Conservation (phyloP, 2,888 invertebrate species). For the Pachliopta kotzebuea region DNA sequence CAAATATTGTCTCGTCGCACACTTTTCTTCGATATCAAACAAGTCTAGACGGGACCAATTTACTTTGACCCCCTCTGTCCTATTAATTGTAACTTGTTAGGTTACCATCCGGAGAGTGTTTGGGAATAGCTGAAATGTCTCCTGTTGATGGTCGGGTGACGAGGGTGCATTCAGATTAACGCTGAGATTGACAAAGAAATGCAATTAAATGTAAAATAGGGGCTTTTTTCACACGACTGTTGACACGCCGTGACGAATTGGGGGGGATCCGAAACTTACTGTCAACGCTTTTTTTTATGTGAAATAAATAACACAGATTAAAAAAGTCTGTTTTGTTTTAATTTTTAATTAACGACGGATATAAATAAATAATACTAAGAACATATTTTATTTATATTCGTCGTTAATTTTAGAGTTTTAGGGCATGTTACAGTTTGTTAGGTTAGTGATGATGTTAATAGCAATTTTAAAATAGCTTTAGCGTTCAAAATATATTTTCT, state of each 20-base stretch:
- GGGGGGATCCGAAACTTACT: slow-evolving; percentile 57
- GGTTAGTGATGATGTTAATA: too few species aligned
- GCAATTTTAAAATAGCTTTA: too few species aligned
- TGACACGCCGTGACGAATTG: slow-evolving; percentile 72
- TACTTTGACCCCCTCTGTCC: slow-evolving; percentile 38
- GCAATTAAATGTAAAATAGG: slow-evolving; percentile 81
- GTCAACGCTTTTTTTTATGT: slow-evolving; percentile 47
- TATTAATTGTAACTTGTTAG: slow-evolving; percentile 23
- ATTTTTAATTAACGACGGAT: slow-evolving; percentile 49
- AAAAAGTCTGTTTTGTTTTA: too few species aligned
- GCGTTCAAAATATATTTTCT: too few species aligned
- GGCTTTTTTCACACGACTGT: slow-evolving; percentile 72
- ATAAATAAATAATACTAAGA: too few species aligned
- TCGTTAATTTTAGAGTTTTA: slow-evolving; percentile 7
- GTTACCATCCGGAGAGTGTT: slow-evolving; percentile 24
- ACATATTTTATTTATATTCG: slow-evolving; percentile 29
- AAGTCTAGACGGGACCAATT: slow-evolving; percentile 56
- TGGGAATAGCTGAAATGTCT: slow-evolving; percentile 38
- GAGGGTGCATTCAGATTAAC: slow-evolving; percentile 77
- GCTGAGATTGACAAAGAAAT: slow-evolving; percentile 77
- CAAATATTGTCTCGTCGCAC: slow-evolving; percentile 66
- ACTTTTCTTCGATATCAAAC: slow-evolving; percentile 69
- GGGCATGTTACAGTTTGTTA: too few species aligned
- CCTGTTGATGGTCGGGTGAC: slow-evolving; percentile 48
- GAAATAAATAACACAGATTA: too few species aligned